A percentile compares a stretch with the other conserved stretches of the same genome.
These are phyloP conservation scores for Notamacropus eugenii DNA, from an alignment of 2,797 vertebrate genomes.

Conservation along the genomic window DNA sequence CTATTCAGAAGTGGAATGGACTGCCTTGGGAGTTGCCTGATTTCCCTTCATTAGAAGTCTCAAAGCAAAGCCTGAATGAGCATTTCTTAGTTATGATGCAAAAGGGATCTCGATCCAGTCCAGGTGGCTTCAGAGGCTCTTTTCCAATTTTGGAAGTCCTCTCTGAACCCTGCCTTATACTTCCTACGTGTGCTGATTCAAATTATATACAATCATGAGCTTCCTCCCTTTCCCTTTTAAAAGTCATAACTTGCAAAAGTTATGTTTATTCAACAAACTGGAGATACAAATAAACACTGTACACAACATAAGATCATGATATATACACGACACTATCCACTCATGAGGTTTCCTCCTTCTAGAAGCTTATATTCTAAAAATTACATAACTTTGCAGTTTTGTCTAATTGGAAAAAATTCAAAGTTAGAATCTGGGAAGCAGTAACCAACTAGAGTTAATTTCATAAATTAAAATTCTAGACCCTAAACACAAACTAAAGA, in stretches of 20 bases:
- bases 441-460: background rate
- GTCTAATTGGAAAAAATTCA: background rate
- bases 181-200: background rate
- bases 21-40: background rate
- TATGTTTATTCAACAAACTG: background rate
- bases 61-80: background rate
- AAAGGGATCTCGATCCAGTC: background rate
- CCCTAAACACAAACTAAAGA: background rate
- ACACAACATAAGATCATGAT: background rate
- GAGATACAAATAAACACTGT: background rate
- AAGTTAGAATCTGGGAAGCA: background rate
- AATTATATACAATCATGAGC: background rate
- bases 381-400: background rate
- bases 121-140: background rate
- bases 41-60: background rate
- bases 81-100: background rate
- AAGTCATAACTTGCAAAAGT: background rate
- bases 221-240: background rate
- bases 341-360: background rate
- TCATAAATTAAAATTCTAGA: background rate
- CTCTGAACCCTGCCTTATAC: background rate
- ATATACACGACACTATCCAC: background rate
- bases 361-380: background rate
- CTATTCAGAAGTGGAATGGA: background rate
- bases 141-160: background rate